Conservation (phyloP, 2,797 vertebrate species). For the Coregonus sp. region DNA sequence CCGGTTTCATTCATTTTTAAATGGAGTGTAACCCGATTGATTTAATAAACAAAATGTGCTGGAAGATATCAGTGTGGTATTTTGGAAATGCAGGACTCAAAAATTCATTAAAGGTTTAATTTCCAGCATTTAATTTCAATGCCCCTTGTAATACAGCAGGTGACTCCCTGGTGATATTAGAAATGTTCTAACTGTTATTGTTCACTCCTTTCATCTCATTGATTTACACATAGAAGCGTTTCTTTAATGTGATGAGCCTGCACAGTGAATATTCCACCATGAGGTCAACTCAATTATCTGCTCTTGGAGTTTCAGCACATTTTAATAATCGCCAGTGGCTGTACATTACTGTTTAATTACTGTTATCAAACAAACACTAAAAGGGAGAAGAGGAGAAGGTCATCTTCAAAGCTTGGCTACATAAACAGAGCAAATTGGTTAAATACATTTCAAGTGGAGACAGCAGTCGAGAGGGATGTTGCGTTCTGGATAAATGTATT, state of each 20-base stretch:
- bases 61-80: not conserved
- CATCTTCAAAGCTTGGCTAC: not conserved
- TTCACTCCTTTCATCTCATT: not conserved
- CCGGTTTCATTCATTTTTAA: not conserved
- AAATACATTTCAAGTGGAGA: not conserved
- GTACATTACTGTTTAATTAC: not conserved
- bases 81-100: not conserved
- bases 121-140: not conserved
- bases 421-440: not conserved
- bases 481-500: not conserved
- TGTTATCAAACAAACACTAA: not conserved
- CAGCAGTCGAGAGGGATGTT: not conserved
- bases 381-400: not conserved
- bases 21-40: not conserved
- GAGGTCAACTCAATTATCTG: too few relatives aligned
- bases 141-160: not conserved
- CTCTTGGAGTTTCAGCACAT: not conserved
- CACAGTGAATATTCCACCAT: too few relatives aligned
- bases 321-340: not conserved
- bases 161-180: not conserved
- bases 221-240: not conserved
- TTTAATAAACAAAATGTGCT: not conserved
- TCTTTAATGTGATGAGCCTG: too few relatives aligned
- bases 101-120: not conserved
- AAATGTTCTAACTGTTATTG: not conserved